Conservation (phyloP, 2,888 invertebrate species). For the Agrochola litura region DNA sequence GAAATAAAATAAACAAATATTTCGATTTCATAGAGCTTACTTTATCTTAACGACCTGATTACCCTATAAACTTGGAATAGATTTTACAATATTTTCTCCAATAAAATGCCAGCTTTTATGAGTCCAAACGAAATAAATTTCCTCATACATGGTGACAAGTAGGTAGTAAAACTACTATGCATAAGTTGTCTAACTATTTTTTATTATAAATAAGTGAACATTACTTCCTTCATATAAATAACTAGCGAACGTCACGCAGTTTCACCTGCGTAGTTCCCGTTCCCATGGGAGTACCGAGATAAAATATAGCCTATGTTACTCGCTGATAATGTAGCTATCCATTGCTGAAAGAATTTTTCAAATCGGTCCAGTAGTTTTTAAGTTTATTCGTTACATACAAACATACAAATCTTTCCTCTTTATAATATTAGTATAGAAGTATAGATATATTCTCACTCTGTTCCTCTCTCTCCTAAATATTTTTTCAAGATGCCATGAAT, state of each 20-base stretch:
- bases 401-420: no score
- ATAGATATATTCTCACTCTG: not conserved
- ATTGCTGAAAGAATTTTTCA: no score
- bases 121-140: not conserved
- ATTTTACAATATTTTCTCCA: conserved; percentile 9
- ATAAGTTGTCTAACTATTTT: not conserved
- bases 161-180: no score
- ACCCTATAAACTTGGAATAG: conserved; percentile 9
- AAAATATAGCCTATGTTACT: no score
- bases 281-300: no score
- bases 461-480: not conserved
- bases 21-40: conserved; percentile 75
- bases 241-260: no score
- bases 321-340: no score
- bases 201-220: not conserved
- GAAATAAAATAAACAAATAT: conserved; percentile 78
- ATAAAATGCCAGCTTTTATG: conserved; percentile 16
- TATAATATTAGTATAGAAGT: no score
- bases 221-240: not conserved
- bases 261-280: no score
- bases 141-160: not conserved
- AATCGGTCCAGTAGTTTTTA: no score
- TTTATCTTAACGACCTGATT: conserved; percentile 52
- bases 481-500: conserved; percentile 9
- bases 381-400: no score